Evolutionary conservation across 2,797 vertebrate genomes (phyloP).

Genomic region (Pangasius krempfi): DNA sequence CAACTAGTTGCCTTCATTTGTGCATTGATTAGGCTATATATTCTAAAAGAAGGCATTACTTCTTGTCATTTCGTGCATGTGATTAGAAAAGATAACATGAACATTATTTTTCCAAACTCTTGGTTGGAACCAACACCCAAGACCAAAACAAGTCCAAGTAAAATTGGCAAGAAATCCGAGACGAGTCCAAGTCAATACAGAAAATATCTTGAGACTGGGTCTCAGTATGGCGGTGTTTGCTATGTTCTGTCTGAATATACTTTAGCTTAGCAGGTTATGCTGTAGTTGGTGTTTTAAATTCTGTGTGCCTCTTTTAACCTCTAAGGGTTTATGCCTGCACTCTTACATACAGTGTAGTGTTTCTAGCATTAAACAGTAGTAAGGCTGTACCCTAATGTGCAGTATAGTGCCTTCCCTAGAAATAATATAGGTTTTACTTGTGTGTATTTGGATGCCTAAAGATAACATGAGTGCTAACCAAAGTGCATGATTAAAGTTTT

Average conservation of each 20-base stretch:
- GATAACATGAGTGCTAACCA: neutral
- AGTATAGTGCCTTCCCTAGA: neutral
- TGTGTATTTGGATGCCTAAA: neutral
- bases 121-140: neutral
- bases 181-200: neutral
- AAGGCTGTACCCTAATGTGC: neutral
- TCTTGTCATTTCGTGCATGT: neutral
- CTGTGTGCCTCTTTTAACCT: neutral
- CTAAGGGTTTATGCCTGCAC: neutral
- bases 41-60: neutral
- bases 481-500: neutral
- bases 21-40: neutral
- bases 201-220: neutral
- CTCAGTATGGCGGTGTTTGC: neutral
- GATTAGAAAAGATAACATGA: neutral
- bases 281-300: neutral
- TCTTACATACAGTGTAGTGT: neutral
- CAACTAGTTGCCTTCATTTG: neutral
- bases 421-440: neutral
- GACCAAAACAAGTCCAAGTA: neutral
- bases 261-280: neutral
- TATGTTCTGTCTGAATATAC: neutral
- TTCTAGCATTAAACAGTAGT: neutral
- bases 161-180: neutral
- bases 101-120: neutral